Base-by-base conservation (phyloP, 2,888 invertebrate species). In the Apotomis turbidana region DNA sequence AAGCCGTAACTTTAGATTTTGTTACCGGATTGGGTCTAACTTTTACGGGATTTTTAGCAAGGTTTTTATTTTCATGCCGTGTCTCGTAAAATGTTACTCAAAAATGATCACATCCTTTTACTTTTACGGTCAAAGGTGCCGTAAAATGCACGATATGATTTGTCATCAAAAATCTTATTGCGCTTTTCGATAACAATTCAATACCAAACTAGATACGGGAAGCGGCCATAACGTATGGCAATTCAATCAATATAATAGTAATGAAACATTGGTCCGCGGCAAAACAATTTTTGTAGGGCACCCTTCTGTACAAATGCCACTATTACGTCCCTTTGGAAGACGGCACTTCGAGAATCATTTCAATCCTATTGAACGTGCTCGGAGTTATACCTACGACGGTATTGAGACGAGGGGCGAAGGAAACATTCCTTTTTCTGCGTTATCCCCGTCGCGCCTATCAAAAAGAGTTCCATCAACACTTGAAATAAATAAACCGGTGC, bases 321-420 rank as follows among this genome's bases (percentile, higher is more conserved):
- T 86, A 89, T 91, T 90, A 89, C 84, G 88, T 83, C 87, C 87
- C 85, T 86, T 83, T 83, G 83, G 80, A 78, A 80, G 80, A 81
- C 80, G 83, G 80, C 84, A 82, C 83, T 86, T 75, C 81, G 78
- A 81, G 81, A 81, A 87, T n/a, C 87, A 85, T 85, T 89, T 87
- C 88, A 89, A 90, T 89, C 87, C 87, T 87, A 90, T 89, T 87
- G 87, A 85, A 87, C 85, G 85, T 85, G 85, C 81, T 79, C 79
- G 77, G 77, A 52, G 76, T 81, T 80, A 84, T 83, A 81, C 80
- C 78, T 61, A 68, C 44, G 80, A 54, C 78, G 80, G 79, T 81
- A 84, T 80, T 82, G 82, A 81, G 82, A 79, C 78, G 79, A 80
- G 80, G 79, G 79, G 77, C 82, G 80, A 85, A 83, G 83, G 83